Evolutionary conservation across 2,888 invertebrate genomes (phyloP).

Genomic region (Synanthedon vespiformis): DNA sequence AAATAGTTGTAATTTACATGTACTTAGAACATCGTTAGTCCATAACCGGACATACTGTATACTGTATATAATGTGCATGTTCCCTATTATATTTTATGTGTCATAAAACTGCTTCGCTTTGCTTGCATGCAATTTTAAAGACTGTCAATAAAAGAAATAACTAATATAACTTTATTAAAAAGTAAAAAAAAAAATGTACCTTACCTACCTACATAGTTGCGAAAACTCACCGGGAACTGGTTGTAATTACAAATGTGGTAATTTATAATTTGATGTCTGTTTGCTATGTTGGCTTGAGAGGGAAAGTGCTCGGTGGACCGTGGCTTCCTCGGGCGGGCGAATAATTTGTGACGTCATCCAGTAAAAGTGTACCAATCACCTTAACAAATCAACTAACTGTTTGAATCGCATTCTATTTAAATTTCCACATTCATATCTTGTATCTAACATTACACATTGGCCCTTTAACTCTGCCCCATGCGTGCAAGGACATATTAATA

Average conservation of each 20-base stretch:
- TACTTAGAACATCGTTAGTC: too few species aligned
- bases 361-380: conserved; percentile 34
- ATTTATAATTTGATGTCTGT: conserved; percentile 24
- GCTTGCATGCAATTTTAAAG: conserved; percentile 12
- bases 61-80: background rate
- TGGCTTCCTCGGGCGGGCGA: conserved; percentile 30
- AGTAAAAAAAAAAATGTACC: conserved; percentile 5
- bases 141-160: background rate
- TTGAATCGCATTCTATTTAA: conserved; percentile 10
- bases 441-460: conserved; percentile 15
- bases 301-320: conserved; percentile 57
- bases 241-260: conserved; percentile 21
- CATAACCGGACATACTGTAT: too few species aligned
- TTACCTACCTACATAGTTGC: conserved; percentile 11
- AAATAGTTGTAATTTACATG: too few species aligned
- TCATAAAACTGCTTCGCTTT: conserved; percentile 12
- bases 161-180: background rate
- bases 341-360: conserved; percentile 8
- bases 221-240: conserved; percentile 24
- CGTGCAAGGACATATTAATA: conserved; percentile 60
- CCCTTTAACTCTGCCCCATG: conserved; percentile 26
- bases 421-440: conserved; percentile 11
- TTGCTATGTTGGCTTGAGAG: conserved; percentile 42
- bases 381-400: conserved; percentile 18
- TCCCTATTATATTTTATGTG: conserved; percentile 8